Evolutionary conservation across 2,797 vertebrate genomes (phyloP).

Genomic region (Xerus rutilus): DNA sequence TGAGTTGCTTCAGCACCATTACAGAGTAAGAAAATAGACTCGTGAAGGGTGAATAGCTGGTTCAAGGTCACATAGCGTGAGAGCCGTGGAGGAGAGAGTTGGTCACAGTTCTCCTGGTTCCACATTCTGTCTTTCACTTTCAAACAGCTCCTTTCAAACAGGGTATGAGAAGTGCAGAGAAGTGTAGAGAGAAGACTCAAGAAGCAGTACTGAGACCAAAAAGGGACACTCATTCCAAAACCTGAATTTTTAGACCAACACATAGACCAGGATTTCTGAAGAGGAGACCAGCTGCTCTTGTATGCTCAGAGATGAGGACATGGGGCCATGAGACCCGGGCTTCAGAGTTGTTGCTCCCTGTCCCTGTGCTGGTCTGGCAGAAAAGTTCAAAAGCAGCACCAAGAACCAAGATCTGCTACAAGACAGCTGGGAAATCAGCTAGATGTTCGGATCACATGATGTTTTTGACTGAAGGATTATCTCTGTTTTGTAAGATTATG

Average conservation of each 20-base stretch:
- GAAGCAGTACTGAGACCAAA: background rate
- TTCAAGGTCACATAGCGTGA: background rate
- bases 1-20: background rate
- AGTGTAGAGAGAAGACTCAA: background rate
- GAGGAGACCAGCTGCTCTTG: background rate
- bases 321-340: background rate
- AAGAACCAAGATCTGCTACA: background rate
- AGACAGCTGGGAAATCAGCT: background rate
- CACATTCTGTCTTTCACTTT: background rate
- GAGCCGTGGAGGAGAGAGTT: background rate
- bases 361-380: background rate
- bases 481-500: background rate
- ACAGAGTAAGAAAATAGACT: background rate
- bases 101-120: background rate
- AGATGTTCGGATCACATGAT: background rate
- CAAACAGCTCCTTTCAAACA: background rate
- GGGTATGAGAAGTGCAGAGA: background rate
- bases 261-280: background rate
- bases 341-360: background rate
- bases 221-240: background rate
- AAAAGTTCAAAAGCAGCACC: background rate
- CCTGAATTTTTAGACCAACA: background rate
- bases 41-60: background rate
- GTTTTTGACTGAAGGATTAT: background rate
- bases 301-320: background rate